Conservation (phyloP, 2,113 vertebrate genomes). For the Platysteira castanea region DNA sequence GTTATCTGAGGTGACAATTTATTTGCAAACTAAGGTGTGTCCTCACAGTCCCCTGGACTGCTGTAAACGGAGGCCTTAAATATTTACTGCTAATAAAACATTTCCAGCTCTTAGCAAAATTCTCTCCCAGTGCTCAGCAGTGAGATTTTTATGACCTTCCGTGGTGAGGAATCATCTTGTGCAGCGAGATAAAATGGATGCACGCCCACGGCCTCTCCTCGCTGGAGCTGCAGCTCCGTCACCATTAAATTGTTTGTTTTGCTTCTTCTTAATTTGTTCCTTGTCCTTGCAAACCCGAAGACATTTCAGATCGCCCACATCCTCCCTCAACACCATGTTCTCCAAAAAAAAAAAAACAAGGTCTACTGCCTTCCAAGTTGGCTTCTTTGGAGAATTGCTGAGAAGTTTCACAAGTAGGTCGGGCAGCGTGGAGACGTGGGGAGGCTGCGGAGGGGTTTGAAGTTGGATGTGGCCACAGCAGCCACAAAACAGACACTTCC, state of each 20-base stretch:
- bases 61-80: constrained; percentile 10
- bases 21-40: neutral
- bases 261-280: constrained; percentile 35
- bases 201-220: constrained; percentile 34
- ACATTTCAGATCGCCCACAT: constrained; percentile 9
- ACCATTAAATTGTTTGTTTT: constrained; percentile 34
- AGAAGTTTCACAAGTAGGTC: neutral
- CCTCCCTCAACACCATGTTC: constrained; percentile 6
- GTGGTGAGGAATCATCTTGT: constrained; percentile 22
- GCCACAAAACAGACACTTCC: neutral
- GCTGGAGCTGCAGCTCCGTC: constrained; percentile 18
- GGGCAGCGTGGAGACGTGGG: neutral
- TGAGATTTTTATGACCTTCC: neutral
- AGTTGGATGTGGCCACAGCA: neutral
- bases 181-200: neutral
- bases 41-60: neutral
- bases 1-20: neutral
- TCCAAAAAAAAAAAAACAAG: constrained; percentile 42
- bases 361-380: neutral
- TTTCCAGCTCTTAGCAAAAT: constrained; percentile 37
- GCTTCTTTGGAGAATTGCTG: neutral
- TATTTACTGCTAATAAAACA: constrained; percentile 49
- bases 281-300: constrained; percentile 30
- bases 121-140: neutral
- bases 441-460: neutral